A percentile compares a stretch with the other conserved stretches of the same genome.
Conservation (phyloP, 2,113 vertebrate species). For the Eubucco bourcierii region DNA sequence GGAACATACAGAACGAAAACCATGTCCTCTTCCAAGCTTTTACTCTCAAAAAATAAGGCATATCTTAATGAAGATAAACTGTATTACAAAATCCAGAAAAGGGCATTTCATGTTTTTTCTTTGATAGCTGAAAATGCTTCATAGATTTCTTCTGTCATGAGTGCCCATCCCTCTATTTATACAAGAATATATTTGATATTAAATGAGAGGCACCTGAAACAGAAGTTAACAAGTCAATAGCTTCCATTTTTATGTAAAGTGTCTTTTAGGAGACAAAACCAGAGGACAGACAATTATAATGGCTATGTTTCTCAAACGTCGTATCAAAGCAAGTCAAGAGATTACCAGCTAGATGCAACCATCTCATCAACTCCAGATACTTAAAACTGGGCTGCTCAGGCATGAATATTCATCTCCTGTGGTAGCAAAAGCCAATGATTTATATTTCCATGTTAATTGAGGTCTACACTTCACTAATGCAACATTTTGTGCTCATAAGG, state of each 20-base stretch:
- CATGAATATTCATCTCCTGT: neutral
- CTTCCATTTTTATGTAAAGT: neutral
- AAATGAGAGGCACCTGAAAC: neutral
- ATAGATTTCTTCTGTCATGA: neutral
- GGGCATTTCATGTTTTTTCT: neutral
- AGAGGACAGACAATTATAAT: neutral
- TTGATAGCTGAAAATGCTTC: neutral
- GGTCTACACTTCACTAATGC: neutral
- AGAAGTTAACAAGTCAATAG: neutral
- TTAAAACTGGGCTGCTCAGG: neutral
- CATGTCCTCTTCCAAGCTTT: neutral
- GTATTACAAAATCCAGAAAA: neutral
- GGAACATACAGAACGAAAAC: neutral
- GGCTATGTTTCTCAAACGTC: neutral
- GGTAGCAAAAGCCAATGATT: neutral
- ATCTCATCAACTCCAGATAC: neutral
- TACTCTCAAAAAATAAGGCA: neutral
- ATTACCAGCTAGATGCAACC: neutral
- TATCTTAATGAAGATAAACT: neutral
- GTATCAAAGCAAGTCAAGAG: neutral
- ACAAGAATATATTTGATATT: neutral
- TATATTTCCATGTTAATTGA: constrained; percentile 2
- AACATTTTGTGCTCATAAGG: neutral
- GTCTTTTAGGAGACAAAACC: neutral
- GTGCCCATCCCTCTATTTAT: neutral